phyloP scores from a whole-genome alignment of 64 coral and sea anemone genomes.

The Catalaphyllia jardinei region DNA sequence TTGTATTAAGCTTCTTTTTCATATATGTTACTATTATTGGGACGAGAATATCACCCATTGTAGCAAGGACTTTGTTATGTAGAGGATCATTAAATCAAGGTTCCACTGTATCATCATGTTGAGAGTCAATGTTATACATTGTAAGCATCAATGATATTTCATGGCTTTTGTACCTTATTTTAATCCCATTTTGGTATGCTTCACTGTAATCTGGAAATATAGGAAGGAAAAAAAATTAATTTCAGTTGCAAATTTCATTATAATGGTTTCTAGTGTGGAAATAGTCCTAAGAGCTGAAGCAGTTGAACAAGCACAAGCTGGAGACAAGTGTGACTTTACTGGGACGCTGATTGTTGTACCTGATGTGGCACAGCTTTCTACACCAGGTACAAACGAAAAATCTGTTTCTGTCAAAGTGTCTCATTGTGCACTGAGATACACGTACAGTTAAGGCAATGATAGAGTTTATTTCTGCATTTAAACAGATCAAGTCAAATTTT shows the following conservation, averaged over 20 bases:
- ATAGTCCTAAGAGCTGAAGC: conserved; percentile 93
- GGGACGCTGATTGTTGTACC: conserved; percentile 97
- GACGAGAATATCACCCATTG: not conserved
- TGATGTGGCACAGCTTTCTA: conserved; percentile 89
- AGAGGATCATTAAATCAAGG: not conserved
- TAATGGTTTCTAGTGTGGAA: conserved; percentile 74
- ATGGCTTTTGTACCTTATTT: no score
- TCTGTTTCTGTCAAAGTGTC: not conserved
- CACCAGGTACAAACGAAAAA: conserved; percentile 69
- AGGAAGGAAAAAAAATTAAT: no score
- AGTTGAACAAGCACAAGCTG: conserved; percentile 98
- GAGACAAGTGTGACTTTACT: conserved; percentile 99
- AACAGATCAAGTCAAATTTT: no score
- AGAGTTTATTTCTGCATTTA: no score
- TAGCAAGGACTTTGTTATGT: not conserved
- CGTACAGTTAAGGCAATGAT: no score
- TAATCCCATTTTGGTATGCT: no score
- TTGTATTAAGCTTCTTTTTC: no score
- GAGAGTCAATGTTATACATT: no score
- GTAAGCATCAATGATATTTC: no score
- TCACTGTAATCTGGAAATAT: no score
- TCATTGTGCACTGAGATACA: not conserved
- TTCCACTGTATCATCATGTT: no score
- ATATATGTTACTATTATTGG: no score
- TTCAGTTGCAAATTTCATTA: not conserved